phyloP scores from a whole-genome alignment of 2,888 invertebrate genomes.

The Branchipolynoe longqiensis region DNA sequence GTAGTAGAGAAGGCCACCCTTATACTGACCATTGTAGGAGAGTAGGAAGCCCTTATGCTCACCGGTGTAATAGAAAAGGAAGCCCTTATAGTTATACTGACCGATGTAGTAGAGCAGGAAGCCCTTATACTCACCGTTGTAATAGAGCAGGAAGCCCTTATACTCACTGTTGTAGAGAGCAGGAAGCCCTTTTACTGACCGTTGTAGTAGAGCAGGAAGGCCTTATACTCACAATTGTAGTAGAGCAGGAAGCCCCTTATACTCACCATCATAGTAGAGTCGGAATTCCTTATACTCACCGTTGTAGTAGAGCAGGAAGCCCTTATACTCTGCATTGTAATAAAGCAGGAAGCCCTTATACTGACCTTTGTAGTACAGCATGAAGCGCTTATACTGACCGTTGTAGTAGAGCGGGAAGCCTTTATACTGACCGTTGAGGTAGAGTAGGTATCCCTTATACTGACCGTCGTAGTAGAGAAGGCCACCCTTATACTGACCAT shows the following conservation, averaged over 20 bases:
- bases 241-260: background rate
- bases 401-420: background rate
- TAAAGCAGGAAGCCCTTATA: slow-evolving; percentile 41
- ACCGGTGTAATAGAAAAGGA: background rate
- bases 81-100: no score
- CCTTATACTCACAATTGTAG: background rate
- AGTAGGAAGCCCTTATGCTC: background rate
- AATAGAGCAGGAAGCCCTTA: background rate
- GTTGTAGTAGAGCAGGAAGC: background rate
- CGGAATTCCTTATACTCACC: background rate
- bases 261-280: background rate
- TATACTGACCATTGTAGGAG: background rate
- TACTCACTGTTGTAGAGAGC: background rate
- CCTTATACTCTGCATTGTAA: background rate
- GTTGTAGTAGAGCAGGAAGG: background rate
- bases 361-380: no score
- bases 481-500: no score
- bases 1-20: no score
- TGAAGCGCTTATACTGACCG: no score
- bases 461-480: no score
- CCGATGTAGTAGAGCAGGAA: background rate
- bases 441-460: background rate
- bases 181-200: background rate
- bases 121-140: background rate
- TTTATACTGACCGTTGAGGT: background rate